phyloP scores from a whole-genome alignment of 2,113 vertebrate species.

The Phalacrocorax brasilianus region DNA sequence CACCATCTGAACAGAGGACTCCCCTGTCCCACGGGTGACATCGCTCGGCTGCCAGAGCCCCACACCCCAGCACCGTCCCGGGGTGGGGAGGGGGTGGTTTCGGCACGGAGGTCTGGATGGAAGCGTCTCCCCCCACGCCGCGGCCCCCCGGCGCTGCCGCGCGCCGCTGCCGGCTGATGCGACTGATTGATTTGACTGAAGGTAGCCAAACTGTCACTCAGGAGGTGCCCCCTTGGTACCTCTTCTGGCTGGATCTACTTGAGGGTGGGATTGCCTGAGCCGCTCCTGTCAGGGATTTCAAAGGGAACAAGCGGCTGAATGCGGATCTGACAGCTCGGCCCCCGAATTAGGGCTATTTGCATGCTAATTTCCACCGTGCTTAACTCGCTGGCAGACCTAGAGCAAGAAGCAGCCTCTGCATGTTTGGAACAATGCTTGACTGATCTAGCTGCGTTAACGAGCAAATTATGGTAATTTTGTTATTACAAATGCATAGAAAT shows the following conservation, averaged over 20 bases:
- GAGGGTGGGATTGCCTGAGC: conserved; percentile 74
- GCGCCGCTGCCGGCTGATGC: background rate
- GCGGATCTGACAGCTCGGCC: conserved; percentile 79
- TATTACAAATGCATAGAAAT: conserved; percentile 90
- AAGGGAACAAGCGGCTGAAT: conserved; percentile 72
- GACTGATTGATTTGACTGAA: conserved; percentile 67
- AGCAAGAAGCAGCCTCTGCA: conserved; percentile 66
- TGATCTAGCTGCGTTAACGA: conserved; percentile 86
- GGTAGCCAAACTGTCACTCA: conserved; percentile 81
- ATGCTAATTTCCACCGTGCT: conserved; percentile 83
- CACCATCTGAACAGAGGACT: background rate
- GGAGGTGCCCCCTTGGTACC: conserved; percentile 75
- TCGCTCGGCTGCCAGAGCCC: background rate
- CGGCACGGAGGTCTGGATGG: background rate
- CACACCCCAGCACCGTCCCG: background rate
- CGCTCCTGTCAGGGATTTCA: conserved; percentile 82
- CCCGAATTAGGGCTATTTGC: conserved; percentile 85
- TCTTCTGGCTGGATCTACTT: conserved; percentile 72
- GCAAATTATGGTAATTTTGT: conserved; percentile 89
- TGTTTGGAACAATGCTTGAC: conserved; percentile 85
- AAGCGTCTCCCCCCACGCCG: background rate
- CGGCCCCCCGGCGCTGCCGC: background rate
- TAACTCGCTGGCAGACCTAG: conserved; percentile 79
- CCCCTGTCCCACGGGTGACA: background rate
- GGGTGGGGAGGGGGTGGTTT: background rate